Evolutionary conservation across 2,797 vertebrate genomes (phyloP).

Genomic region (Pangasius sanitwongsei): DNA sequence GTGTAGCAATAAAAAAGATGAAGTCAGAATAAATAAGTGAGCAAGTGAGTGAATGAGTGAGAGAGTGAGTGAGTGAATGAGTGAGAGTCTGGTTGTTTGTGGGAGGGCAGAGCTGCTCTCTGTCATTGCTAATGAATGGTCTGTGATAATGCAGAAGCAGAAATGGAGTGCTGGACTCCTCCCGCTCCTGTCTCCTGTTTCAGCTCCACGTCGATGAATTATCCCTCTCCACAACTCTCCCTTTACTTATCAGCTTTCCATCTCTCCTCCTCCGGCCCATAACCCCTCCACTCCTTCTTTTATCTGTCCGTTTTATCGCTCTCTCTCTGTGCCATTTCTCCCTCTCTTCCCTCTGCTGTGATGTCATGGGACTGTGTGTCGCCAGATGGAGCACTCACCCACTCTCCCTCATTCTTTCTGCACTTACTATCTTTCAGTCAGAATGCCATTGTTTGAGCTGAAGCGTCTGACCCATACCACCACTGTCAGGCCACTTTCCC

Average conservation of each 20-base stretch:
- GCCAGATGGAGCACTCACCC: slow-evolving; percentile 54
- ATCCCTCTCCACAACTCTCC: slow-evolving; percentile 52
- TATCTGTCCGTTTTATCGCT: slow-evolving; percentile 76
- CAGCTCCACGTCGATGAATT: slow-evolving; percentile 57
- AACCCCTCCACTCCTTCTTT: slow-evolving; percentile 62
- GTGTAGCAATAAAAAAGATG: neutral
- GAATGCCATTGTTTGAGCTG: slow-evolving; percentile 22
- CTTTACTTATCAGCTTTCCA: slow-evolving; percentile 51
- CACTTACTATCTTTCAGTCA: slow-evolving; percentile 32
- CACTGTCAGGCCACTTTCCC: slow-evolving; percentile 13
- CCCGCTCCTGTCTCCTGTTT: slow-evolving; percentile 58
- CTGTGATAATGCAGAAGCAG: slow-evolving; percentile 51
- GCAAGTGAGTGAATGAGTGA: neutral
- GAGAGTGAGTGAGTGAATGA: neutral
- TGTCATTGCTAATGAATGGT: slow-evolving; percentile 54
- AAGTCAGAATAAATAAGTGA: neutral
- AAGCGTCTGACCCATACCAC: slow-evolving; percentile 25
- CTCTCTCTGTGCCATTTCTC: slow-evolving; percentile 69
- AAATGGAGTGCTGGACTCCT: slow-evolving; percentile 47
- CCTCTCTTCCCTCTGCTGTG: slow-evolving; percentile 64
- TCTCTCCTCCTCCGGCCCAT: slow-evolving; percentile 52
- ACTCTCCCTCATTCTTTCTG: slow-evolving; percentile 33
- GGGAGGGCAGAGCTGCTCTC: slow-evolving; percentile 22
- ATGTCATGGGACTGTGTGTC: slow-evolving; percentile 74
- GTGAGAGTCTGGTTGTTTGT: slow-evolving; percentile 17